Percentiles rank a stretch among this genome's conserved stretches.
Conservation (phyloP, 2,888 invertebrate species). For the Dugesia japonica region DNA sequence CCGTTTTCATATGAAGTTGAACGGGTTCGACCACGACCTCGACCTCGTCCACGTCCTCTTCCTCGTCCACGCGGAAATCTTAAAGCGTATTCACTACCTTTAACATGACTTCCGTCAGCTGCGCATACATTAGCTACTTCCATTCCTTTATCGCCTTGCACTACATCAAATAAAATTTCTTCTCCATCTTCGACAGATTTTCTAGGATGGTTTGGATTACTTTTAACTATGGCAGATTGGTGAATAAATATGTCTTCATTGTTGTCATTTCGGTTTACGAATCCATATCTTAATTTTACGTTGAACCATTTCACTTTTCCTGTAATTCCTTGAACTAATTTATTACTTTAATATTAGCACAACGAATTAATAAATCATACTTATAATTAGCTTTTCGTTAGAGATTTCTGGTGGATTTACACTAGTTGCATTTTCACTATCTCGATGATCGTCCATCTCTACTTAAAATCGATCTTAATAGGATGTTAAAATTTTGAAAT, state of each 20-base stretch:
- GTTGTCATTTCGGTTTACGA: background rate
- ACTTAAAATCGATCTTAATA: slow-evolving; percentile 6
- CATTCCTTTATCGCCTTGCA: background rate
- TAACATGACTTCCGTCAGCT: background rate
- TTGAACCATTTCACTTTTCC: slow-evolving; percentile 6
- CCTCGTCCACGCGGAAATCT: background rate
- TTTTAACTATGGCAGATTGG: background rate
- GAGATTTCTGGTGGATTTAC: background rate
- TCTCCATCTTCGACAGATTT: background rate
- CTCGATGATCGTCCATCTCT: background rate
- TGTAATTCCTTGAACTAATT: background rate
- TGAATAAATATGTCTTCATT: background rate
- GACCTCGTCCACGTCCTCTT: background rate
- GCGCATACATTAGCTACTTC: background rate
- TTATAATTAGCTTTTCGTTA: background rate
- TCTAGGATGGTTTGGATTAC: background rate
- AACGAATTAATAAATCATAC: background rate
- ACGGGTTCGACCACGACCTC: background rate
- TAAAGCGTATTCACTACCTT: background rate
- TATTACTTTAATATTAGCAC: no score
- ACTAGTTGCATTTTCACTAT: background rate
- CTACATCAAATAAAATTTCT: background rate
- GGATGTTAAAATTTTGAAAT: slow-evolving; percentile 14
- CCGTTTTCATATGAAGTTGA: no score
- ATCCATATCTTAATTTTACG: background rate